A percentile compares a stretch with the other conserved stretches of the same genome.
Conservation (phyloP, 2,113 vertebrate genomes). For the Spizaetus ornatus region DNA sequence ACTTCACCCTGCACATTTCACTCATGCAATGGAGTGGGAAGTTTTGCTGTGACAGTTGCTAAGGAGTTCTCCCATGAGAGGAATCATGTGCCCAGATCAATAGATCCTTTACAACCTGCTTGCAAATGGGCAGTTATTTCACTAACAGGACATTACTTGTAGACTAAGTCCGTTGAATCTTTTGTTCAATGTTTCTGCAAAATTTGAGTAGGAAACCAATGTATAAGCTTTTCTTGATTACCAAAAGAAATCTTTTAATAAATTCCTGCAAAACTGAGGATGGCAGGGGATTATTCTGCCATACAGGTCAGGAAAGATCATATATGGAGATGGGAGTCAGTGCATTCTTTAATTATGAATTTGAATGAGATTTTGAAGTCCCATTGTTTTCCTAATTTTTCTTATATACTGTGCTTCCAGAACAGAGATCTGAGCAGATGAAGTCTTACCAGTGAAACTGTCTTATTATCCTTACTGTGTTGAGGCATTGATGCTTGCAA, state of each 20-base stretch:
- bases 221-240: not conserved
- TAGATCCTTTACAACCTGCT: not conserved
- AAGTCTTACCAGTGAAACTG: not conserved
- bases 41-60: not conserved
- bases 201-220: not conserved
- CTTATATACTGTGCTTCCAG: not conserved
- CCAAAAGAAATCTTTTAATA: not conserved
- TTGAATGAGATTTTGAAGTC: not conserved
- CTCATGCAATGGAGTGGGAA: not conserved
- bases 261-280: not conserved
- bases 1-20: not conserved
- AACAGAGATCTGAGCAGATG: not conserved
- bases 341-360: not conserved
- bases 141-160: not conserved
- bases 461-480: not conserved
- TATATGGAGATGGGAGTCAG: not conserved
- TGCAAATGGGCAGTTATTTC: not conserved
- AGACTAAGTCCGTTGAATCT: not conserved
- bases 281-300: not conserved
- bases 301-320: not conserved
- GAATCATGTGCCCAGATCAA: not conserved
- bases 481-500: not conserved
- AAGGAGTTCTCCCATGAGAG: not conserved
- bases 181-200: not conserved
- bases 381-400: not conserved